phyloP scores from a whole-genome alignment of 2,797 vertebrate genomes.

The Acrossocheilus wenchowensis region DNA sequence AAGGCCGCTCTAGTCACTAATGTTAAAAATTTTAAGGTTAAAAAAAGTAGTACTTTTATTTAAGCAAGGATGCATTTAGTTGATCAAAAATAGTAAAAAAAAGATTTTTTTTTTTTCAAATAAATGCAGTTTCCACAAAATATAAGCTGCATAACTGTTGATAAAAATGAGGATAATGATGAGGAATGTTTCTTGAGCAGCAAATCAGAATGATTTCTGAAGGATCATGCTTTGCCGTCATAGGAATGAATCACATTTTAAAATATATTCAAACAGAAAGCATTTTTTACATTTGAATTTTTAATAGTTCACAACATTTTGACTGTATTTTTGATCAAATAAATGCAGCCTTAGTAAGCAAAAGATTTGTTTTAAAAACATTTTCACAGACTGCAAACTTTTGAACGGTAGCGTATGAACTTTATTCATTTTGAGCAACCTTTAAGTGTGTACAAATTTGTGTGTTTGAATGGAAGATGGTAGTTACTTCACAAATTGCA shows the following conservation, averaged over 20 bases:
- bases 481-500: no score
- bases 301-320: no score
- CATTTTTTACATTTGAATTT: no score
- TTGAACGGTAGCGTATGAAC: neutral
- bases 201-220: no score
- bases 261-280: no score
- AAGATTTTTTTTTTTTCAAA: neutral
- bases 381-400: neutral
- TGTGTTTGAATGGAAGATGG: neutral
- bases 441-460: neutral
- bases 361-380: neutral
- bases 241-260: no score
- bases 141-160: no score
- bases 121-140: neutral
- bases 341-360: neutral
- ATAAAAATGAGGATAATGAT: no score
- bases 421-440: neutral
- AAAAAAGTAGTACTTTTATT: neutral
- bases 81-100: no score
- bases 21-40: neutral
- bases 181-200: no score
- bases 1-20: neutral
- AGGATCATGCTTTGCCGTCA: no score
- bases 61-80: neutral
- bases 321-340: neutral